phyloP scores from a whole-genome alignment of 2,888 invertebrate genomes.

The Cinara cedri region DNA sequence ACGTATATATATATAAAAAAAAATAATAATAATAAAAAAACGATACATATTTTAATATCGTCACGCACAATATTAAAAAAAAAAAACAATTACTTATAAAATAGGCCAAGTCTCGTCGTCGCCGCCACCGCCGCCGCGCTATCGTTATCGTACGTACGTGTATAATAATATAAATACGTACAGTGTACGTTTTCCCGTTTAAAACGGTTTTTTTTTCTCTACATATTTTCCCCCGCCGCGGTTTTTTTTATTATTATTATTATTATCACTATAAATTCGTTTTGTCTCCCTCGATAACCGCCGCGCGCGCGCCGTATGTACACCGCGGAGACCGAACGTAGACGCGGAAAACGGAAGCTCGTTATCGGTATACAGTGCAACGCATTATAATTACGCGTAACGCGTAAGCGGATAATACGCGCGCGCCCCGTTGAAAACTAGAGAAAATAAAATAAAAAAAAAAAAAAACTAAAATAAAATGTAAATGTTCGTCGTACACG shows the following conservation, averaged over 20 bases:
- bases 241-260: constrained; percentile 7
- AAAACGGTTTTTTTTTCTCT: neutral
- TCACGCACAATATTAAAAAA: too few relatives aligned
- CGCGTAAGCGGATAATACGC: neutral
- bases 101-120: too few relatives aligned
- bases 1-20: too few relatives aligned
- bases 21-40: too few relatives aligned
- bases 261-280: constrained; percentile 40
- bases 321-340: constrained; percentile 30
- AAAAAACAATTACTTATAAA: too few relatives aligned
- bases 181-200: constrained; percentile 34
- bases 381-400: too few relatives aligned
- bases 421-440: constrained; percentile 18
- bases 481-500: too few relatives aligned
- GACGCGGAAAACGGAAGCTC: constrained; percentile 53
- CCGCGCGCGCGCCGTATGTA: neutral
- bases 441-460: constrained; percentile 1
- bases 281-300: constrained; percentile 48
- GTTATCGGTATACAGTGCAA: constrained; percentile 27
- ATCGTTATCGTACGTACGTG: constrained; percentile 53
- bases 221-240: neutral
- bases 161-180: neutral
- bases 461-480: too few relatives aligned
- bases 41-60: too few relatives aligned
- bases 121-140: constrained; percentile 28